These are phyloP conservation scores for Chymomyza costata DNA, from an alignment of 1,140 invertebrate species.

Conservation along the genomic window DNA sequence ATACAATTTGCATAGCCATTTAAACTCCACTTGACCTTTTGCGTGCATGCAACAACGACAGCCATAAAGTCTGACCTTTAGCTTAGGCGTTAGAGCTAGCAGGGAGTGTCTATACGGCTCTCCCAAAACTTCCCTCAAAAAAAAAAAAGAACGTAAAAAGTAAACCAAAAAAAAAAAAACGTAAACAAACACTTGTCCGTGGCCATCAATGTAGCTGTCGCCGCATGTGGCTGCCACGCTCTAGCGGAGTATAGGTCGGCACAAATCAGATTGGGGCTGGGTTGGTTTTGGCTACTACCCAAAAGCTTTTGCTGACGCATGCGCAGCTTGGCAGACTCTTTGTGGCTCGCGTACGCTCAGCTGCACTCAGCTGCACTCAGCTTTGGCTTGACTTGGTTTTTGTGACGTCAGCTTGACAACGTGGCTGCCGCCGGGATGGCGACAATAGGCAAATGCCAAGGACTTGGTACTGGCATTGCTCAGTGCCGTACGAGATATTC, in stretches of 20 bases:
- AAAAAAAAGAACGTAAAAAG: constrained; percentile 59
- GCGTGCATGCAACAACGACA: too few relatives aligned
- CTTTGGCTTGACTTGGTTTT: constrained; percentile 4
- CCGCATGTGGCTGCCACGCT: not conserved
- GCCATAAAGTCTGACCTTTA: constrained; percentile 19
- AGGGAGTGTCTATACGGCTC: not conserved
- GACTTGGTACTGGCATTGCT: constrained; percentile 35
- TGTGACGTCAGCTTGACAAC: constrained; percentile 46
- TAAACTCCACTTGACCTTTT: not conserved
- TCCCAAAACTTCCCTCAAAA: not conserved
- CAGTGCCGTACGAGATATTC: constrained; percentile 54
- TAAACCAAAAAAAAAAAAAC: constrained; percentile 46
- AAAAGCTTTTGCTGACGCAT: too few relatives aligned
- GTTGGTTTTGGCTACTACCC: too few relatives aligned
- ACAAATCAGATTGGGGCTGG: too few relatives aligned
- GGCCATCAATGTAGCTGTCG: constrained; percentile 5
- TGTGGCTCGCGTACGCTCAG: constrained; percentile 2
- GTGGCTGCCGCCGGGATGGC: constrained; percentile 23
- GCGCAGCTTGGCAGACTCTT: too few relatives aligned
- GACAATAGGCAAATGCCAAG: constrained; percentile 50
- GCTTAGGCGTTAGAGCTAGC: constrained; percentile 12
- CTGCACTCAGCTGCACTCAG: constrained; percentile 22
- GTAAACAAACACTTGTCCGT: constrained; percentile 65
- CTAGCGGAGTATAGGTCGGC: not conserved
- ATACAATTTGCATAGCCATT: constrained; percentile 32